Percentiles rank a stretch among this genome's conserved stretches.
These are phyloP conservation scores for Lytechinus pictus DNA, from an alignment of 35 echinoderm and acorn worm species.

Conservation along the genomic window DNA sequence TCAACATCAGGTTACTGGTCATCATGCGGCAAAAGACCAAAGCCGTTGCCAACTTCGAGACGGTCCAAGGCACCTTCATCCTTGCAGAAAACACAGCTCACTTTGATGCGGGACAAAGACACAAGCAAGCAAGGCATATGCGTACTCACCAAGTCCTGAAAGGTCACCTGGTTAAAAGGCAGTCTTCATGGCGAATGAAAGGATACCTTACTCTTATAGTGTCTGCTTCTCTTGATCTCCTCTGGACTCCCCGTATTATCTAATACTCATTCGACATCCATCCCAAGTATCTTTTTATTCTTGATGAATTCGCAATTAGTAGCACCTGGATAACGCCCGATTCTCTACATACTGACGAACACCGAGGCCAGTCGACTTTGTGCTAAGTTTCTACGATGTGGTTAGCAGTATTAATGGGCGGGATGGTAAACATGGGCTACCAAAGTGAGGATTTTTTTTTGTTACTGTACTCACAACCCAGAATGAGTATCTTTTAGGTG, in stretches of 20 bases:
- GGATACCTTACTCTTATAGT: neutral
- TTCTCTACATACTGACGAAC: neutral
- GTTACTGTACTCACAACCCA: too few species aligned
- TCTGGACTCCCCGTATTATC: neutral
- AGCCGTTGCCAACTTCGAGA: neutral
- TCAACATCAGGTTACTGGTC: neutral
- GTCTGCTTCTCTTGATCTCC: neutral
- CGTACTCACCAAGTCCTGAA: neutral
- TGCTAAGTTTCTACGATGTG: neutral
- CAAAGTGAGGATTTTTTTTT: too few species aligned
- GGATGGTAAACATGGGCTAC: neutral
- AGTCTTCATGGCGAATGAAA: neutral
- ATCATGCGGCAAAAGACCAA: neutral
- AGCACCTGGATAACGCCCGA: neutral
- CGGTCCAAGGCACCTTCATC: neutral
- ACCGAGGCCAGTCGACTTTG: neutral
- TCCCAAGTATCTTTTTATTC: neutral
- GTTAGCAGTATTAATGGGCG: too few species aligned
- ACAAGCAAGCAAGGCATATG: neutral
- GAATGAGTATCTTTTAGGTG: too few species aligned
- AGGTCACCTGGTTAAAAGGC: neutral
- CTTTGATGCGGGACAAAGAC: neutral
- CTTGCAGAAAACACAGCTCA: neutral
- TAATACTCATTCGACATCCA: neutral
- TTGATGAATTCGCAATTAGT: neutral